Conservation (phyloP, 2,797 vertebrate genomes). For the Fistularia tabacaria region DNA sequence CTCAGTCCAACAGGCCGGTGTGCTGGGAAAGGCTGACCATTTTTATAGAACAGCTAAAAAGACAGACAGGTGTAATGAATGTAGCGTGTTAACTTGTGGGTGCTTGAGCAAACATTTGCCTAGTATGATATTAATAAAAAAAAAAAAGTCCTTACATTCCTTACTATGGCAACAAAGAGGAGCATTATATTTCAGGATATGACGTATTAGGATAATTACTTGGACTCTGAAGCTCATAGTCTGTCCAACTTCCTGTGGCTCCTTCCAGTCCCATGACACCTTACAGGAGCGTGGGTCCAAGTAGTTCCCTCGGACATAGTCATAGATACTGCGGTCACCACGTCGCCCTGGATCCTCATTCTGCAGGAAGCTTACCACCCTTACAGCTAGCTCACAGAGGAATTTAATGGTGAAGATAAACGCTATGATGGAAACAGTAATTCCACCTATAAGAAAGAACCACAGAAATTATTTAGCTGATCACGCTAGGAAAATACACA, state of each 20-base stretch:
- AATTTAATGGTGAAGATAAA: constrained; percentile 99
- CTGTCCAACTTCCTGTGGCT: constrained; percentile 97
- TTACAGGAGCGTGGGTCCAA: constrained; percentile 97
- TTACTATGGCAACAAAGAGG: not conserved
- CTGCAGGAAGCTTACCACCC: constrained; percentile 97
- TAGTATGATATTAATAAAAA: too few species aligned
- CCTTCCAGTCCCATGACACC: constrained; percentile 98
- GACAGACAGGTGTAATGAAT: not conserved
- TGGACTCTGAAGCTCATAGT: constrained; percentile 99
- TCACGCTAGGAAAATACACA: too few species aligned
- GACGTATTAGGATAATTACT: constrained; percentile 65
- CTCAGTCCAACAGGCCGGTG: constrained; percentile 88
- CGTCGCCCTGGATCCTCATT: constrained; percentile 95
- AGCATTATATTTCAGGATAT: not conserved
- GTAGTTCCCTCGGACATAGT: constrained; percentile 98
- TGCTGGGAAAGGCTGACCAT: constrained; percentile 93
- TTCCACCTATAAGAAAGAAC: constrained; percentile 80
- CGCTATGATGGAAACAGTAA: constrained; percentile 98
- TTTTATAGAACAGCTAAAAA: constrained; percentile 92
- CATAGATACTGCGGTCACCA: constrained; percentile 95
- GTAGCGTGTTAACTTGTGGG: not conserved
- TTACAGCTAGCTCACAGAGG: constrained; percentile 96
- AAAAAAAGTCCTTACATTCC: too few species aligned
- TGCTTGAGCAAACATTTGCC: not conserved
- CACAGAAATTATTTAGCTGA: not conserved